Conservation (phyloP, 2,888 invertebrate genomes). For the Temnothorax rugatulus region DNA sequence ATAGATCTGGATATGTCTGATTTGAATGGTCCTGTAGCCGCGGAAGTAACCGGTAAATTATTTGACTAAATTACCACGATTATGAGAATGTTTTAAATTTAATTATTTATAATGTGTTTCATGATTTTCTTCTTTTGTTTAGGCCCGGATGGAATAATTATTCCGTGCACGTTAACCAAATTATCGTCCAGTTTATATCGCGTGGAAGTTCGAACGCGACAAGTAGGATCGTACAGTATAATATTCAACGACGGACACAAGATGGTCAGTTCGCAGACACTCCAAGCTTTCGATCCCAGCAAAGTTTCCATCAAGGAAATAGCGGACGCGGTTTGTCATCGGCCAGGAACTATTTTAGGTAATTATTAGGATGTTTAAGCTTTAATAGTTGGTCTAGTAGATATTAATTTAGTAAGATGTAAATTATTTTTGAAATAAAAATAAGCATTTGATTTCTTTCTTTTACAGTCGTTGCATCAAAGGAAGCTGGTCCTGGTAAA, state of each 20-base stretch:
- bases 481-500: conserved; percentile 94
- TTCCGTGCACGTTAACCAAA: conserved; percentile 85
- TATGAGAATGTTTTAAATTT: neutral
- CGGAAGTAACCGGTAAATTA: conserved; percentile 86
- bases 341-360: conserved; percentile 93
- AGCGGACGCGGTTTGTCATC: conserved; percentile 93
- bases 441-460: neutral
- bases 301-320: conserved; percentile 91
- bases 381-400: neutral
- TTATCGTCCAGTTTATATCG: conserved; percentile 90
- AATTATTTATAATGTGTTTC: neutral
- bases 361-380: conserved; percentile 56
- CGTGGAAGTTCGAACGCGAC: conserved; percentile 92
- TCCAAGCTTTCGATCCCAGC: conserved; percentile 93
- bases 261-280: conserved; percentile 87
- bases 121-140: conserved; percentile 32
- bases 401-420: neutral
- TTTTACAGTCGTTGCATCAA: conserved; percentile 90
- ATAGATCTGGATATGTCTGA: conserved; percentile 86
- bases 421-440: neutral
- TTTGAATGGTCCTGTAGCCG: conserved; percentile 85
- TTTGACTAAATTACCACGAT: neutral
- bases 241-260: conserved; percentile 89
- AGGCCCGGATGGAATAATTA: conserved; percentile 87
- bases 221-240: conserved; percentile 92